Conservation (phyloP, 37 sponge, comb jelly and placozoan genomes). For the Ephydatia muelleri region DNA sequence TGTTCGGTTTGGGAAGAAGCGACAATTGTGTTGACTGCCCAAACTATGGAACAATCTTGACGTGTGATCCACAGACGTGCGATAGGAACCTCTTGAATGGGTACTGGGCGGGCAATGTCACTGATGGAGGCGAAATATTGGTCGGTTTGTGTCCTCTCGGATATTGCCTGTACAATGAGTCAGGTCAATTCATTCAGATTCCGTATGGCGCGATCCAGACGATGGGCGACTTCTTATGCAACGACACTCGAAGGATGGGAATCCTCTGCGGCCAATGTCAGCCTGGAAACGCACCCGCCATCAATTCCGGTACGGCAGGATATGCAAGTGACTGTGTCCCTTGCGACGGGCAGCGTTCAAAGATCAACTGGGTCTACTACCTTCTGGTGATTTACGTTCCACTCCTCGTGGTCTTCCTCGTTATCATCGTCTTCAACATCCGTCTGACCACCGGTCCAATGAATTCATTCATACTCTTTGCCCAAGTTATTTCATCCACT, state of each 20-base stretch:
- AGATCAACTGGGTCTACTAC: slow-evolving; percentile 11
- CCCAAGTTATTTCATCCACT: slow-evolving; percentile 21
- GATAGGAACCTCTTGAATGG: neutral
- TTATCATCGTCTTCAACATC: slow-evolving; percentile 59
- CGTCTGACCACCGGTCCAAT: slow-evolving; percentile 53
- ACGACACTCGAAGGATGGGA: slow-evolving; percentile 2
- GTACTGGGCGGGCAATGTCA: slow-evolving; percentile 35
- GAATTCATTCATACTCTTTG: slow-evolving; percentile 61
- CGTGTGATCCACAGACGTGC: neutral
- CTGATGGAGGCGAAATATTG: neutral
- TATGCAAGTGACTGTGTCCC: slow-evolving; percentile 17
- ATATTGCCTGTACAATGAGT: slow-evolving; percentile 5
- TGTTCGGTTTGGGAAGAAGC: neutral
- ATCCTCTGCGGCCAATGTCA: slow-evolving; percentile 50
- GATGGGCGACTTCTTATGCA: slow-evolving; percentile 11
- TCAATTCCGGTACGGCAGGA: slow-evolving; percentile 29
- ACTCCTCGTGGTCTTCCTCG: slow-evolving; percentile 21
- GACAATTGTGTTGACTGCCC: neutral
- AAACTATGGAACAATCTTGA: neutral
- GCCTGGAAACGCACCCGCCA: slow-evolving; percentile 18
- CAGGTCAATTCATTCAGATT: neutral
- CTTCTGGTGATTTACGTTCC: slow-evolving; percentile 30
- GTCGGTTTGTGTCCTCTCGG: slow-evolving; percentile 14
- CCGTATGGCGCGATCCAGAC: neutral
- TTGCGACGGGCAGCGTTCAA: slow-evolving; percentile 4